These are phyloP conservation scores for Rhinichthys osculus DNA, from an alignment of 2,797 vertebrate species.

Conservation along the genomic window DNA sequence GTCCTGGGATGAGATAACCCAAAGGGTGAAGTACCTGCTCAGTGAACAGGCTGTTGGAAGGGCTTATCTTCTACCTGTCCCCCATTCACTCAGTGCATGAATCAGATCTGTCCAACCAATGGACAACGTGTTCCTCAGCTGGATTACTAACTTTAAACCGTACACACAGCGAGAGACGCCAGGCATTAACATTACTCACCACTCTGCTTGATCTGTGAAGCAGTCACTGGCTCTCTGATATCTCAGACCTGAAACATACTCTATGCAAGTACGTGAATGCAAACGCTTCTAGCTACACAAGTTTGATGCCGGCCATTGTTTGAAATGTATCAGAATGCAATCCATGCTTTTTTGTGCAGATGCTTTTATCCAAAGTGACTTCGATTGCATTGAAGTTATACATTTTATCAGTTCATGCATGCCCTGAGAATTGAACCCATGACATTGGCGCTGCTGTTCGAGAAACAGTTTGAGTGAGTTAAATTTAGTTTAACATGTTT, in stretches of 20 bases:
- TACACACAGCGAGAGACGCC: slow-evolving; percentile 8
- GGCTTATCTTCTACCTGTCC: slow-evolving; percentile 69
- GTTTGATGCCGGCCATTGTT: background rate
- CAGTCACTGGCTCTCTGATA: slow-evolving; percentile 25
- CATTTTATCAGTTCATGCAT: background rate
- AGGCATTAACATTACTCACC: slow-evolving; percentile 39
- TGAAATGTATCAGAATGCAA: background rate
- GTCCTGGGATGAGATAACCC: slow-evolving; percentile 94
- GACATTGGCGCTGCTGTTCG: background rate
- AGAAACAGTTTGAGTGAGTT: background rate
- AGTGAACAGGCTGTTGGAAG: slow-evolving; percentile 64
- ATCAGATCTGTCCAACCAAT: slow-evolving; percentile 36
- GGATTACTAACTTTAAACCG: slow-evolving; percentile 35
- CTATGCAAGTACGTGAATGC: slow-evolving; percentile 20
- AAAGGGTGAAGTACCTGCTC: slow-evolving; percentile 98
- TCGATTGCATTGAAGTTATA: background rate
- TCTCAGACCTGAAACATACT: slow-evolving; percentile 7
- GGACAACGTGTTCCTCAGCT: slow-evolving; percentile 21
- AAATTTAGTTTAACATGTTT: background rate
- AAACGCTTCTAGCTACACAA: slow-evolving; percentile 3
- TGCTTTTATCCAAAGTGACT: background rate
- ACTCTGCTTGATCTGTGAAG: slow-evolving; percentile 24
- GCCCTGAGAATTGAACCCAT: background rate
- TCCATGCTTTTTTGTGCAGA: background rate
- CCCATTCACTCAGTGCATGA: slow-evolving; percentile 60